Percentiles rank a stretch among this genome's conserved stretches.
Conservation (phyloP, 2,113 vertebrate species). For the Poecilia latipinna region DNA sequence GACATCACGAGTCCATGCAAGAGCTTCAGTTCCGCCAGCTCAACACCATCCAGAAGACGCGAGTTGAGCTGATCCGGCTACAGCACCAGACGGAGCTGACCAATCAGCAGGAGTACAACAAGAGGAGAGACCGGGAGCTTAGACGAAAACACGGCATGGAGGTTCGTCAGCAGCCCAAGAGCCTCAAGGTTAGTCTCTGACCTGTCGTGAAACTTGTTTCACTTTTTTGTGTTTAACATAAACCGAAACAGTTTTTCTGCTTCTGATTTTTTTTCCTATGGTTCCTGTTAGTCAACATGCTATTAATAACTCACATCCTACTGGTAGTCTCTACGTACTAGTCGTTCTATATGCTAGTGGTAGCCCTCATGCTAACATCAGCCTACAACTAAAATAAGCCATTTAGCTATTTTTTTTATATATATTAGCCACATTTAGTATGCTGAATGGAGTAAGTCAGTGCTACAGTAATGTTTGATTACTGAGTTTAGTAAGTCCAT, state of each 20-base stretch:
- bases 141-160: constrained; percentile 97
- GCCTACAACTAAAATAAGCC: too few relatives aligned
- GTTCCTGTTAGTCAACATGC: too few relatives aligned
- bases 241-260: not conserved
- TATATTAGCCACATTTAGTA: too few relatives aligned
- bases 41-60: constrained; percentile 93
- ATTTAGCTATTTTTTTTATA: too few relatives aligned
- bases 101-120: constrained; percentile 99
- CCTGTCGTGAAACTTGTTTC: not conserved
- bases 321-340: too few relatives aligned
- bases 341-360: too few relatives aligned
- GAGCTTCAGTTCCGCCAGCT: constrained; percentile 98
- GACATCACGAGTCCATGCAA: constrained; percentile 99
- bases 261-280: not conserved
- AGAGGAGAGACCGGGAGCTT: constrained; percentile 94
- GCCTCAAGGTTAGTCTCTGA: constrained; percentile 89
- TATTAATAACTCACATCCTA: too few relatives aligned
- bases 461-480: too few relatives aligned
- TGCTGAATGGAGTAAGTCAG: too few relatives aligned
- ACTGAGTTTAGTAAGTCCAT: too few relatives aligned
- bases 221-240: not conserved
- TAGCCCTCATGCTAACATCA: too few relatives aligned
- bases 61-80: constrained; percentile 92
- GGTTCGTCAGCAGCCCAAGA: constrained; percentile 98
- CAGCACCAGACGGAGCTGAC: constrained; percentile 99